Evolutionary conservation across 1,140 invertebrate species (phyloP).

Genomic region (Drosophila neocordata): DNA sequence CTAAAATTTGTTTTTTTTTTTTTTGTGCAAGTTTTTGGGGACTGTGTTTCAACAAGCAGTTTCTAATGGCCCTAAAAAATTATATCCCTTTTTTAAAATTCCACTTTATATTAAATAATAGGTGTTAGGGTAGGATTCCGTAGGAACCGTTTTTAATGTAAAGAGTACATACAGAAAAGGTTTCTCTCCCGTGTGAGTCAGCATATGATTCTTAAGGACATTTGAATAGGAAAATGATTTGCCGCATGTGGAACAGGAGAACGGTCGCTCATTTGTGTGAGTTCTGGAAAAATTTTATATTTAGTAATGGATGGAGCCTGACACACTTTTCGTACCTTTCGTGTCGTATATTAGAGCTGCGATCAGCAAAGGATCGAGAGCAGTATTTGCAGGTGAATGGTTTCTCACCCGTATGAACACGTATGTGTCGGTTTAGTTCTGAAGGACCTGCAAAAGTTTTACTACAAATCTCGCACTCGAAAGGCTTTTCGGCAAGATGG

Average conservation of each 20-base stretch:
- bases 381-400: conserved; percentile 90
- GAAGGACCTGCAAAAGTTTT: conserved; percentile 77
- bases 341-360: conserved; percentile 85
- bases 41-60: too few relatives aligned
- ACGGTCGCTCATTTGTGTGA: conserved; percentile 91
- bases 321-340: conserved; percentile 81
- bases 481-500: conserved; percentile 75
- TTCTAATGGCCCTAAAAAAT: too few relatives aligned
- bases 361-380: conserved; percentile 87
- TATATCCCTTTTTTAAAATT: too few relatives aligned
- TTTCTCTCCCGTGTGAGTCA: conserved; percentile 81
- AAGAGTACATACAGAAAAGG: conserved; percentile 69
- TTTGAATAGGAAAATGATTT: conserved; percentile 89
- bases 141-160: background rate
- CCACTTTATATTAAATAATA: too few relatives aligned
- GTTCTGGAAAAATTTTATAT: conserved; percentile 46
- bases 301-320: background rate
- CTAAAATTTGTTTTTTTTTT: too few relatives aligned
- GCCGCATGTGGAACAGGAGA: conserved; percentile 87
- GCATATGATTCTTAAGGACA: conserved; percentile 85
- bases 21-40: too few relatives aligned
- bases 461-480: conserved; percentile 78
- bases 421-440: conserved; percentile 72
- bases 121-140: too few relatives aligned
- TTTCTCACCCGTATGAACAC: conserved; percentile 77